phyloP scores from a whole-genome alignment of 2,888 invertebrate species.

The Amphiduros pacificus region DNA sequence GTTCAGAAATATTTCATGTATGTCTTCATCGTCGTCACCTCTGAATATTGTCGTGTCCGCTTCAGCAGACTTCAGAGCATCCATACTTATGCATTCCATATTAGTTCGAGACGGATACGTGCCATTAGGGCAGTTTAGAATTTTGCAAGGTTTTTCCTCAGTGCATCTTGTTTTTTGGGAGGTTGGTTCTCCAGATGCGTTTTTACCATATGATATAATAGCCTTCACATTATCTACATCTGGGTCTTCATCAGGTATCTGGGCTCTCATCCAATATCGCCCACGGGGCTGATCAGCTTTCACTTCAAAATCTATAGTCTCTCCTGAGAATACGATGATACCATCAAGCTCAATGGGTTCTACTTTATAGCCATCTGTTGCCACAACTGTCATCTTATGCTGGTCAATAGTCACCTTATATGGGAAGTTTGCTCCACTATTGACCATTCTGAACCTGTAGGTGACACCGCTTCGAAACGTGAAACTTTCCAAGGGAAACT shows the following conservation, averaged over 20 bases:
- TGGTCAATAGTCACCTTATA: constrained; percentile 1
- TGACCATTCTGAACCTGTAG: constrained; percentile 2
- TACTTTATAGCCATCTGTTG: constrained; percentile 3
- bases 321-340: constrained; percentile 1
- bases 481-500: constrained; percentile 9
- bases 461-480: neutral
- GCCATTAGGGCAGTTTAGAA: constrained; percentile 8
- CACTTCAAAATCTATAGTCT: neutral
- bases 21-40: neutral
- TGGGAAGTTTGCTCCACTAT: neutral
- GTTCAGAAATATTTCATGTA: constrained; percentile 5
- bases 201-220: neutral
- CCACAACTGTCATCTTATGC: constrained; percentile 4
- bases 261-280: constrained; percentile 6
- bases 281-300: neutral
- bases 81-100: neutral
- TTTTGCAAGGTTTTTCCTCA: neutral
- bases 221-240: neutral
- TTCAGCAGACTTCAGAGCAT: neutral
- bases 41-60: neutral
- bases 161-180: neutral
- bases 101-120: neutral
- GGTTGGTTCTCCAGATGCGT: neutral
- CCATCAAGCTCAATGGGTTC: neutral
- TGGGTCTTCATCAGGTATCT: neutral